Evolutionary conservation across 1,140 invertebrate species (phyloP), one percentile per base, ranked within the genome.

Genomic region (Lordiphosa stackelbergi): DNA sequence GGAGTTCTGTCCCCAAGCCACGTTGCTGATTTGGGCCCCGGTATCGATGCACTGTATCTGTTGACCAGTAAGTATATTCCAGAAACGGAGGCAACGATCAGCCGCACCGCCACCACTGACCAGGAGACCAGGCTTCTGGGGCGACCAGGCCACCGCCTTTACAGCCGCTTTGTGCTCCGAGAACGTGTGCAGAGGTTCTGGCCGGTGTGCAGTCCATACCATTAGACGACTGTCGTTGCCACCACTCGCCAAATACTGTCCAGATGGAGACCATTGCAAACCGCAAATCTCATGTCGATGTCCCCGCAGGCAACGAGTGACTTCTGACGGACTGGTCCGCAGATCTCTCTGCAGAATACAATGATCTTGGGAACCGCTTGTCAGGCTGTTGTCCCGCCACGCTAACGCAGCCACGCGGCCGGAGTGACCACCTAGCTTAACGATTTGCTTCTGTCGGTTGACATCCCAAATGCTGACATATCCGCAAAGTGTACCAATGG

Each of bases 61-160:
- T 88, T 99, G 97, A 4, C 95, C 96, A 5, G 97, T 99, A 12
- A 99, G 88, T 0, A 97, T 99, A 88, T 99, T 99, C 98, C 98
- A 99, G 88, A 99, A 99, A 3, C 98, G 91, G 43, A 98, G 96
- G 87, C 94, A 96, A n/a, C 96, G 90, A 89, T 99, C 98, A 2
- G 98, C 97, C 0, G 98, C 99, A n/a, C 98, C 98, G 22, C 98
- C 97, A 19, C 98, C 98, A 54, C 95, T 97, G 0, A 98, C 98
- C 28, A 99, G 89, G 22, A 99, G 89, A 0, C 98, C 98, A 88
- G 99, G 97, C 88, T 99, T 97, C 90, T 99, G 98, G 0, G 98
- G 98, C 5, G 97, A 99, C 98, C 98, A 99, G 0, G 98, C 97
- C 72, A 99, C 97, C 0, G 98, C 98, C 90, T 98, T 98, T 0